phyloP scores from a whole-genome alignment of 2,888 invertebrate genomes.

The Calameuta pallipes region DNA sequence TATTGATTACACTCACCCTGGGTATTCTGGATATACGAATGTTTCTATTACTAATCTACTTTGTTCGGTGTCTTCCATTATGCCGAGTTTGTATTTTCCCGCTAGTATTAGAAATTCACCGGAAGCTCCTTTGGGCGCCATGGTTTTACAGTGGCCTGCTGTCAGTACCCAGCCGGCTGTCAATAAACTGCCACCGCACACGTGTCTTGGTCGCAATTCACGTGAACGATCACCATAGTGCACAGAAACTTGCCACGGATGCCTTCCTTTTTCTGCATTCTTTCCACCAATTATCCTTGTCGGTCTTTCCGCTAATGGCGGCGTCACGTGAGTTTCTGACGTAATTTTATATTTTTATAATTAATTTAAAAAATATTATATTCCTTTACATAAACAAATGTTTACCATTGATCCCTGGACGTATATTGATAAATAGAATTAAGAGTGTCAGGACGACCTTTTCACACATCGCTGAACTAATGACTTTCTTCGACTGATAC shows the following conservation, averaged over 20 bases:
- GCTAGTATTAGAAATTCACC: slow-evolving; percentile 45
- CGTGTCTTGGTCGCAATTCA: slow-evolving; percentile 57
- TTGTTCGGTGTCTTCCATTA: slow-evolving; percentile 51
- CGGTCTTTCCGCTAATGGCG: slow-evolving; percentile 46
- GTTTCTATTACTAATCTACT: slow-evolving; percentile 40
- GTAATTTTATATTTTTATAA: not conserved
- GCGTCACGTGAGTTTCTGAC: not conserved
- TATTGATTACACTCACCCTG: slow-evolving; percentile 40
- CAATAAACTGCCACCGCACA: slow-evolving; percentile 68
- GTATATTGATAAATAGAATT: too few relatives aligned
- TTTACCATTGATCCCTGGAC: too few relatives aligned
- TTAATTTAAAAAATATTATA: not conserved
- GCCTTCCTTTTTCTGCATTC: slow-evolving; percentile 62
- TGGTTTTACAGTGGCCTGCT: slow-evolving; percentile 64
- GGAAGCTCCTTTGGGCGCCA: slow-evolving; percentile 33
- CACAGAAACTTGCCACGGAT: slow-evolving; percentile 68
- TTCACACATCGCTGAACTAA: too few relatives aligned
- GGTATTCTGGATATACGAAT: slow-evolving; percentile 50
- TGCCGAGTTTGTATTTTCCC: slow-evolving; percentile 50
- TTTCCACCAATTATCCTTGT: slow-evolving; percentile 55
- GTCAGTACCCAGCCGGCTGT: slow-evolving; percentile 66
- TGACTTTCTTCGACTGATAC: too few relatives aligned
- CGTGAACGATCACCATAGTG: slow-evolving; percentile 52
- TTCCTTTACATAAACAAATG: not conserved
- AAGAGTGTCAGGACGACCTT: too few relatives aligned